These are phyloP conservation scores for Conus canariensis DNA, from an alignment of 2,888 invertebrate genomes.

Conservation along the genomic window DNA sequence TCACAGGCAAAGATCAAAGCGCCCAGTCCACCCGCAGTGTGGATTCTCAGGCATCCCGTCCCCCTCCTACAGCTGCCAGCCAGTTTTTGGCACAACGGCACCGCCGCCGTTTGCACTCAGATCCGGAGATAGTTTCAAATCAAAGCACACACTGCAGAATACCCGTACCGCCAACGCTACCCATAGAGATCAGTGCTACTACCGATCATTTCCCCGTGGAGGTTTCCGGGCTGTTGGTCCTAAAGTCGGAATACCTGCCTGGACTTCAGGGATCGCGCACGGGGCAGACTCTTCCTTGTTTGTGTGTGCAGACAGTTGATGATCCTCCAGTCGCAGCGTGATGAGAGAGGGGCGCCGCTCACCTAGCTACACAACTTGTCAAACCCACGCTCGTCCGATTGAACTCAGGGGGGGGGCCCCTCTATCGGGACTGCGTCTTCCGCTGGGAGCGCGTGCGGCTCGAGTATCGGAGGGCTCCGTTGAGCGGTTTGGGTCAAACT, in stretches of 20 bases:
- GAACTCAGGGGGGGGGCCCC: neutral
- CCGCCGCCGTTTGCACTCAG: neutral
- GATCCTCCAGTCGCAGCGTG: neutral
- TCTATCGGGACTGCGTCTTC: neutral
- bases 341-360: slow-evolving; percentile 8
- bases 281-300: neutral
- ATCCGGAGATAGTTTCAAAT: neutral
- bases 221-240: neutral
- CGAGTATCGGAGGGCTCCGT: neutral
- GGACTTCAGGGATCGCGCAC: neutral
- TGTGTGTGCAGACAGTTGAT: neutral
- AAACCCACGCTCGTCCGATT: neutral
- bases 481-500: slow-evolving; percentile 32
- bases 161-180: neutral
- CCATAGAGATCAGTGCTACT: neutral
- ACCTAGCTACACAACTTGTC: neutral
- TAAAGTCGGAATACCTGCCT: neutral
- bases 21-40: neutral
- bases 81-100: neutral
- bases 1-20: slow-evolving; percentile 18
- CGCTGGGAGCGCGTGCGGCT: neutral
- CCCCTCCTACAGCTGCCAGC: neutral
- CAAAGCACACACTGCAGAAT: neutral
- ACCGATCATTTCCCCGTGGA: neutral
- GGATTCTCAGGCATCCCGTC: slow-evolving; percentile 14